Conservation (phyloP, 2,113 vertebrate species). For the Mola mola region DNA sequence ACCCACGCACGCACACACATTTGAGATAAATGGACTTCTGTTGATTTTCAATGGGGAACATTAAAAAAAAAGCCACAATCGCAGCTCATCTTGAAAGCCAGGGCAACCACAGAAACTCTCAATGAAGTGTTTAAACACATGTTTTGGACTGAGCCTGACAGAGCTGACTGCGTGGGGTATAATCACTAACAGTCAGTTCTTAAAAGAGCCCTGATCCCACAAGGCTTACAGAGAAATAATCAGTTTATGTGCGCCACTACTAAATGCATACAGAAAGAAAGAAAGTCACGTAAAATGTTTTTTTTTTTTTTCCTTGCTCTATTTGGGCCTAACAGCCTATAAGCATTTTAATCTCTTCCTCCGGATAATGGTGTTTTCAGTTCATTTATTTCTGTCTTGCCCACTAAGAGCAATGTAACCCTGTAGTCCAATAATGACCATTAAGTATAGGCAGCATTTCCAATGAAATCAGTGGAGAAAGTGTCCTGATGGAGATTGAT, state of each 20-base stretch:
- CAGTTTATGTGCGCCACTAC: constrained; percentile 72
- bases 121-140: constrained; percentile 78
- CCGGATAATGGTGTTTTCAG: constrained; percentile 73
- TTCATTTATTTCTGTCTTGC: constrained; percentile 75
- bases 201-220: constrained; percentile 65
- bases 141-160: constrained; percentile 63
- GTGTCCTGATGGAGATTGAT: constrained; percentile 66
- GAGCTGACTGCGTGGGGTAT: constrained; percentile 73
- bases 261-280: constrained; percentile 54
- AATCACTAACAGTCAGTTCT: constrained; percentile 76
- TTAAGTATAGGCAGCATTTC: constrained; percentile 70
- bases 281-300: constrained; percentile 56
- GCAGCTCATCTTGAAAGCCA: constrained; percentile 61
- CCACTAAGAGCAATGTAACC: constrained; percentile 66
- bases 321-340: constrained; percentile 46
- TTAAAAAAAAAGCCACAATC: constrained; percentile 64
- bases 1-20: constrained; percentile 45
- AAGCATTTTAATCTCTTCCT: constrained; percentile 67
- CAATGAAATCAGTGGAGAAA: constrained; percentile 63
- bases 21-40: constrained; percentile 68
- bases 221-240: constrained; percentile 72
- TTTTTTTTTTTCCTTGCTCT: constrained; percentile 31
- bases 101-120: constrained; percentile 65
- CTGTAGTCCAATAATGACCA: constrained; percentile 66
- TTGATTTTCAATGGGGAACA: constrained; percentile 69